phyloP scores from a whole-genome alignment of 2,797 vertebrate species.

The Catamblyrhynchus diadema region DNA sequence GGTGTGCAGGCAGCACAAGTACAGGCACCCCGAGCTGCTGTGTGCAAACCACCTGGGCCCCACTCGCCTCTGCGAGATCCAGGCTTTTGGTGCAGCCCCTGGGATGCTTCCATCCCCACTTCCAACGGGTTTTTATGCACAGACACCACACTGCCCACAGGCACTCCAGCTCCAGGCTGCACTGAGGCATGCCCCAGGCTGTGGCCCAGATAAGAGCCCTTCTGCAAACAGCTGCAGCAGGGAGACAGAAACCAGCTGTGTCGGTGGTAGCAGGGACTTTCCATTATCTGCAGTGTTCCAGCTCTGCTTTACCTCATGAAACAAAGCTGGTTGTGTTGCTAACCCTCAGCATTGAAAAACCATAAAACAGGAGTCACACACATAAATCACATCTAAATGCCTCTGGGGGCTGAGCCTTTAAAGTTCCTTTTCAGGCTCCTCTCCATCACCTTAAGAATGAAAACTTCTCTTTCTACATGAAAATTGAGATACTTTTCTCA shows the following conservation, averaged over 20 bases:
- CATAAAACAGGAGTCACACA: slow-evolving; percentile 2
- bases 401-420: slow-evolving; percentile 6
- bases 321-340: slow-evolving; percentile 42
- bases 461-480: not conserved
- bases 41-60: not conserved
- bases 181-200: not conserved
- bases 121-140: not conserved
- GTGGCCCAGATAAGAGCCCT: not conserved
- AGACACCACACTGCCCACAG: not conserved
- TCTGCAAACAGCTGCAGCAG: slow-evolving; percentile 3
- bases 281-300: slow-evolving; percentile 44
- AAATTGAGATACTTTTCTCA: not conserved
- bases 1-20: not conserved
- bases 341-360: slow-evolving; percentile 20
- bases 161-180: not conserved
- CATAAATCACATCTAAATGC: slow-evolving; percentile 39
- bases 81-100: accelerated
- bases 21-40: not conserved
- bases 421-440: slow-evolving; percentile 22
- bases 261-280: slow-evolving; percentile 54
- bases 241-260: slow-evolving; percentile 22
- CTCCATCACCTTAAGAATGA: slow-evolving; percentile 21
- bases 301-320: slow-evolving; percentile 43
- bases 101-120: not conserved
- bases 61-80: not conserved